Percentiles rank a stretch among this genome's conserved stretches.
These are phyloP conservation scores for Caenorhabditis inopinata DNA, from an alignment of 1,140 invertebrate genomes.

Conservation along the genomic window DNA sequence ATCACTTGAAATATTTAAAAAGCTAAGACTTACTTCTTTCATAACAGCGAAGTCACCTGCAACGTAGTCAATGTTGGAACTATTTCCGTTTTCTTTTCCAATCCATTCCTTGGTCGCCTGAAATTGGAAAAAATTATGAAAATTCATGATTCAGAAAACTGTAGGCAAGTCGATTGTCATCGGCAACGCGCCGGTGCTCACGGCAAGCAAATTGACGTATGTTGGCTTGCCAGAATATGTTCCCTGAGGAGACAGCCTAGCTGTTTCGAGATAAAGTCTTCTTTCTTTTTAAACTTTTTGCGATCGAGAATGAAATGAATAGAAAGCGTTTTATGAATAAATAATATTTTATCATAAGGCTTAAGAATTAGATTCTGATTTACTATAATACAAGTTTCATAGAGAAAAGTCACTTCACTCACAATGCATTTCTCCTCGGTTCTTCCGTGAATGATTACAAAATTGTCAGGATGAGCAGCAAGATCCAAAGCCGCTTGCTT, in stretches of 20 bases:
- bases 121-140: background rate
- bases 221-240: no score
- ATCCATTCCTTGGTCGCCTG: constrained; percentile 34
- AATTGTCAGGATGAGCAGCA: constrained; percentile 48
- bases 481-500: constrained; percentile 47
- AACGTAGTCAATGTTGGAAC: constrained; percentile 45
- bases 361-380: no score
- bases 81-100: constrained; percentile 38
- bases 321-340: no score
- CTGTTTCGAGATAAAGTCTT: no score
- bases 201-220: no score
- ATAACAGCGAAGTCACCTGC: constrained; percentile 46
- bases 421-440: constrained; percentile 47
- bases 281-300: no score
- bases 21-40: constrained; percentile 35
- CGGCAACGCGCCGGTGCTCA: no score
- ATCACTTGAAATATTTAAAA: no score
- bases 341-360: no score
- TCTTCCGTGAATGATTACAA: constrained; percentile 49
- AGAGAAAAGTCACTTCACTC: no score
- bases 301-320: background rate
- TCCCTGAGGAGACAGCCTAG: background rate
- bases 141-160: background rate
- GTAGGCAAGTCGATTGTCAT: background rate
- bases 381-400: no score